Percentiles rank a stretch among this genome's conserved stretches.
Conservation (phyloP, 2,888 invertebrate species). For the Tetheella fluctuosa region DNA sequence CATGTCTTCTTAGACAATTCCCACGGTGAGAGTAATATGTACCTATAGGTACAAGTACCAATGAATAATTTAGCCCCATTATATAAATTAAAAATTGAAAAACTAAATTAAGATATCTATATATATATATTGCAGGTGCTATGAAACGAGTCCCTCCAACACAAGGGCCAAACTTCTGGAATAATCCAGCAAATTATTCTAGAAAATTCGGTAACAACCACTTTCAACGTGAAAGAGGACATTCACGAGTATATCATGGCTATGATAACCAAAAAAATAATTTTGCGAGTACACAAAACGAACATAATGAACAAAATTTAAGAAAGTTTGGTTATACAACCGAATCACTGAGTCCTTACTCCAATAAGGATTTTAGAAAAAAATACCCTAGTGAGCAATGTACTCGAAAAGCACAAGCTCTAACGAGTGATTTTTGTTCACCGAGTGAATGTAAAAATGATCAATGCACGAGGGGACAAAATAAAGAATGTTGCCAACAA, state of each 20-base stretch:
- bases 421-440: slow-evolving; percentile 17
- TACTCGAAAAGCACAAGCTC: slow-evolving; percentile 42
- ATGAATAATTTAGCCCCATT: no score
- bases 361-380: slow-evolving; percentile 43
- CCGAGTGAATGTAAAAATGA: slow-evolving; percentile 24
- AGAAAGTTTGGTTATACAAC: slow-evolving; percentile 47
- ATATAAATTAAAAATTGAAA: no score
- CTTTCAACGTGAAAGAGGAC: slow-evolving; percentile 53
- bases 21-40: slow-evolving; percentile 40
- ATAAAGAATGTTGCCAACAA: slow-evolving; percentile 28
- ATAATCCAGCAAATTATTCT: slow-evolving; percentile 40
- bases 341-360: slow-evolving; percentile 26
- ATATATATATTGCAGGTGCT: slow-evolving; percentile 38
- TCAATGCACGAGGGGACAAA: slow-evolving; percentile 47
- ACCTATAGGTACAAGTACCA: not conserved
- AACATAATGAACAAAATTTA: slow-evolving; percentile 39
- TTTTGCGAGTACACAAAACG: slow-evolving; percentile 30
- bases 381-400: slow-evolving; percentile 43
- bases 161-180: slow-evolving; percentile 39
- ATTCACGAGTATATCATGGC: slow-evolving; percentile 60
- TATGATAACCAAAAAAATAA: slow-evolving; percentile 40
- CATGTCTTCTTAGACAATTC: slow-evolving; percentile 50
- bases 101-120: slow-evolving; percentile 12
- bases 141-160: slow-evolving; percentile 42
- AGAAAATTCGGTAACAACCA: slow-evolving; percentile 28